Conservation (phyloP, 2,888 invertebrate genomes). For the Drosophila robusta region DNA sequence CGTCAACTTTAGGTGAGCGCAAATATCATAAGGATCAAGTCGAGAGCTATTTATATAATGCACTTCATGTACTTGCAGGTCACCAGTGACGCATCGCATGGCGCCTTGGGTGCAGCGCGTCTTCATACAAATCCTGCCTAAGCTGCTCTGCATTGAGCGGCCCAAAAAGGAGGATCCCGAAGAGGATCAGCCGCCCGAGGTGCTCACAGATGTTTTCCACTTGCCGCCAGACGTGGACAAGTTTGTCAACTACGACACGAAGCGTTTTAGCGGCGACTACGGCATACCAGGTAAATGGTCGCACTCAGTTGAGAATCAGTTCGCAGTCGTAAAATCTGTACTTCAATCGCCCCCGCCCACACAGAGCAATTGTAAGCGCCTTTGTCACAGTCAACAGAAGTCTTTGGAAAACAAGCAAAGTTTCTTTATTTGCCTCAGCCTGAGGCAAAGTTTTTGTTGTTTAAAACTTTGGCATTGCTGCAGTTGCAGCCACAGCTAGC, state of each 20-base stretch:
- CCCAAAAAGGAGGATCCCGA: constrained; percentile 91
- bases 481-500: constrained; percentile 21
- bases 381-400: constrained; percentile 30
- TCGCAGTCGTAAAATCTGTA: constrained; percentile 3
- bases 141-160: constrained; percentile 94
- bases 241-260: constrained; percentile 87
- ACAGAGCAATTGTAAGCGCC: constrained; percentile 27
- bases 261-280: constrained; percentile 89
- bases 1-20: constrained; percentile 91
- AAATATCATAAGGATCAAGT: background rate
- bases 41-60: no score
- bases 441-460: constrained; percentile 54
- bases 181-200: constrained; percentile 88
- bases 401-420: constrained; percentile 36
- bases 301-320: background rate
- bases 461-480: constrained; percentile 56
- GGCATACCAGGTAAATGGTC: constrained; percentile 87
- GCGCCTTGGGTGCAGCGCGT: constrained; percentile 95
- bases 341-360: constrained; percentile 5
- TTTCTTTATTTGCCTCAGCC: constrained; percentile 46
- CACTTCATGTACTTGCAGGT: constrained; percentile 85
- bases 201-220: constrained; percentile 92
- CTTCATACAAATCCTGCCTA: constrained; percentile 94
- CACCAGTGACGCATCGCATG: constrained; percentile 96
- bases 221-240: constrained; percentile 89